Base-by-base conservation (phyloP, 2,888 invertebrate species). In the Parnassius glacialis region DNA sequence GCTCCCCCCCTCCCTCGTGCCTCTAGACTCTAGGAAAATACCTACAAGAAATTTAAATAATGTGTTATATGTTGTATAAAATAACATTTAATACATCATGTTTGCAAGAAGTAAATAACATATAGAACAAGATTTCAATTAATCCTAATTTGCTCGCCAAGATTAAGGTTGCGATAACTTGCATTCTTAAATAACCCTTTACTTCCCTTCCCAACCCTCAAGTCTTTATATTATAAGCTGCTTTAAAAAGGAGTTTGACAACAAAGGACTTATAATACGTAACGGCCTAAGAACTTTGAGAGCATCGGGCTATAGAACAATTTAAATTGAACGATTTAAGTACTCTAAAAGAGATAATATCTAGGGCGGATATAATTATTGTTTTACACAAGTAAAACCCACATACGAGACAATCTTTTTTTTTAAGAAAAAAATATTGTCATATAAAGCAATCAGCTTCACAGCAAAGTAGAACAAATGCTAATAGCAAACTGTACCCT, bases 101-200 rank as follows among this genome's bases (percentile, higher is more conserved):
- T 34, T 34, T 34, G 7, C 5, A 34, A 34, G 7, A 34, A 34
- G 20, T 20, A 84, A 75, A 75, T 72, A 81, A 5, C 34, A 34
- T 34, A 34, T 34, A 5, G 34, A 34, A 34, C 34, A 83, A 88
- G 87, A 89, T 84, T 87, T 91, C 88, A 87, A 91, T 90, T 90
- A 90, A 90, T 91, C 91, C 91, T 84, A 91, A 90, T 90, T 91
- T 86, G 87, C 81, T 81, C 81, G 84, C 83, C 76, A 82, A 91
- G 90, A 90, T 90, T 88, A 90, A 85, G 80, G 80, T 79, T 69
- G 71, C 83, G 90, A 90, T 90, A 90, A 84, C 82, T 81, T 80
- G 75, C 81, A 80, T 85, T 85, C 80, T 81, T 76, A 81, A 83
- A 74, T 84, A 87, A 87, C 90, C 90, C 90, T 89, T 90, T 89